Evolutionary conservation across 2,888 invertebrate genomes (phyloP).

Genomic region (Drosophila monieri): DNA sequence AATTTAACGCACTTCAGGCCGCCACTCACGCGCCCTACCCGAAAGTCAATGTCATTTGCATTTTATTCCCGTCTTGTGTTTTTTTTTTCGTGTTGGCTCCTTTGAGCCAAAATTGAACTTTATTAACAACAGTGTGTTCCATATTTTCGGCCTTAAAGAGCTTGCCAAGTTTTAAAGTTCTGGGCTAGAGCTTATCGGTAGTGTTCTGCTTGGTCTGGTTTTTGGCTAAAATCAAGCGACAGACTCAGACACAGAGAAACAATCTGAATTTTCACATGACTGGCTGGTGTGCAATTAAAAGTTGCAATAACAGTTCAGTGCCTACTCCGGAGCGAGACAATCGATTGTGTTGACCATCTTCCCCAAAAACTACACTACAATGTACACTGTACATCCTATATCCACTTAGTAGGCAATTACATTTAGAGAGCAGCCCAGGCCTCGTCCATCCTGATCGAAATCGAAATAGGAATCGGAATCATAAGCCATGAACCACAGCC

Average conservation of each 20-base stretch:
- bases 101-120: slow-evolving; percentile 48
- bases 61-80: slow-evolving; percentile 24
- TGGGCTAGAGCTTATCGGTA: slow-evolving; percentile 21
- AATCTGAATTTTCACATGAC: slow-evolving; percentile 42
- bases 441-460: slow-evolving; percentile 19
- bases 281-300: slow-evolving; percentile 39
- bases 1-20: slow-evolving; percentile 67
- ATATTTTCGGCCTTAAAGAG: slow-evolving; percentile 26
- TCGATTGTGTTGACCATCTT: slow-evolving; percentile 12
- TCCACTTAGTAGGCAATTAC: slow-evolving; percentile 49
- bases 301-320: slow-evolving; percentile 34
- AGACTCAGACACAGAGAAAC: slow-evolving; percentile 12
- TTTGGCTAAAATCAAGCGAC: slow-evolving; percentile 16
- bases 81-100: neutral
- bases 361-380: neutral
- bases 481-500: slow-evolving; percentile 38
- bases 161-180: slow-evolving; percentile 17
- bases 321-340: slow-evolving; percentile 21
- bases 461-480: slow-evolving; percentile 33
- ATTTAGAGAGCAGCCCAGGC: slow-evolving; percentile 16
- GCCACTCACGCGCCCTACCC: slow-evolving; percentile 17
- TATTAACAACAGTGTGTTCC: slow-evolving; percentile 45
- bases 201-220: slow-evolving; percentile 40
- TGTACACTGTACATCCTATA: slow-evolving; percentile 7
- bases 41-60: slow-evolving; percentile 52